Evolutionary conservation across 2,888 invertebrate species (phyloP), one percentile per base, ranked within the genome.

Genomic region (Ptycholaimellus sp.): DNA sequence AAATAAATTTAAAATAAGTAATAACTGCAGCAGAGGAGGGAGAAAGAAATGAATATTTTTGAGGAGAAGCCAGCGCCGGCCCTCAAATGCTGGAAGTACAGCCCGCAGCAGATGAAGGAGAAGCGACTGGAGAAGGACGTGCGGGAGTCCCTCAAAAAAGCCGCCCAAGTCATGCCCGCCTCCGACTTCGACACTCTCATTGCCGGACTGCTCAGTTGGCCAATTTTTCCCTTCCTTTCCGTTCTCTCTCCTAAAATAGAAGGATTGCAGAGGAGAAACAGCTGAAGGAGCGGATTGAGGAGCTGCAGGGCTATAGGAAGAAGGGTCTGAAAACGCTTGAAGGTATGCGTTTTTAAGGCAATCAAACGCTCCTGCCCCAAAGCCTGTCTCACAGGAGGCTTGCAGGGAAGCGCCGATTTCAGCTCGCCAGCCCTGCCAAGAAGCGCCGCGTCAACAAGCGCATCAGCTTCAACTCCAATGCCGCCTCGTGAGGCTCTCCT

Each of bases 211-310:
- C 3, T 32, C 14, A 39, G 39, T 39, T 4, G n/a, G 36, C 18
- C n/a, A 14, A 19, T 13, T n/a, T 16, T 14, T 38, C 4, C 4
- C 13, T n/a, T n/a, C n/a, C n/a, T n/a, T n/a, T n/a, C n/a, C n/a
- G n/a, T n/a, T n/a, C n/a, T n/a, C n/a, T n/a, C n/a, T n/a, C n/a
- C n/a, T n/a, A n/a, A n/a, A n/a, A n/a, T n/a, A n/a, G 33, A 5
- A 7, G 4, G 4, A 5, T 39, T 36, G 18, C 28, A 39, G 39
- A 36, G 21, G 32, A 34, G 19, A 3, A 30, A 7, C 11, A 16
- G 16, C 23, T 40, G 31, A 37, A 37, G 30, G 28, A 40, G 20
- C 34, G 40, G 3, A 40, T 40, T n/a, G 28, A 34, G 20, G 25
- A 33, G 18, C 22, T 40, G 30, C 40, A 40, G 19, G 16, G 30